Evolutionary conservation across 2,113 vertebrate genomes (phyloP), one percentile per base, ranked within the genome.

Genomic region (Pachycephala philippinensis): DNA sequence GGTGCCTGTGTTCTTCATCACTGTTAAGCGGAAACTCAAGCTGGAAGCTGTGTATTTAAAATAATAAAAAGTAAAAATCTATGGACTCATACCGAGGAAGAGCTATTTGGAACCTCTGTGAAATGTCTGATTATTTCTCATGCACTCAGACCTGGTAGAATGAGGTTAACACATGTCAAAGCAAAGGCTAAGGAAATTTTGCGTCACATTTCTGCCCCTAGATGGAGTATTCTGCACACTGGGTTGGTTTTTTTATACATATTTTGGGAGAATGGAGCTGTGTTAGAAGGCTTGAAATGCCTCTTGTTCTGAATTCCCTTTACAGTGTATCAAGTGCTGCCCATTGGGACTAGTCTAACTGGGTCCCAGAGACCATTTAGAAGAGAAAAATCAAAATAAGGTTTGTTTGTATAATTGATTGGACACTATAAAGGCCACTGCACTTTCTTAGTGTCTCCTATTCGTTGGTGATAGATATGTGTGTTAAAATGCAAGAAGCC

Each of bases 151-250:
- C 68, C 75, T 80, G 49, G 60, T 72, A 78, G 86, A 92, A 95
- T 91, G 91, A 97, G 87, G 86, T 93, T 94, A 96, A 87, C 92
- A 95, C 76, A 95, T 68, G 89, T 87, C 35, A 79, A 84, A 95
- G 77, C 39, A 70, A 47, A 69, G 35, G 76, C 37, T 56, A 13
- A 87, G 89, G 83, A 82, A 87, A 76, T 63, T 94, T 56, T 19
- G 59, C 54, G 56, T 89, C 87, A 69, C 91, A 95, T 98, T 97
- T 96, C 97, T 97, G 88, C 98, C 98, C 93, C 97, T 97, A 98
- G 98, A 93, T 97, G 98, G 98, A 96, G 96, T 91, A 28, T 94
- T 94, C 84, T 96, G 93, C 96, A 93, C 71, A 35, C 85, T 69
- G 65, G 10, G 49, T 79, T 49, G 37, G 2, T 28, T 61, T 61